These are phyloP conservation scores for Ommatoiulus sabulosus DNA, from an alignment of 2,888 invertebrate genomes.

Conservation along the genomic window DNA sequence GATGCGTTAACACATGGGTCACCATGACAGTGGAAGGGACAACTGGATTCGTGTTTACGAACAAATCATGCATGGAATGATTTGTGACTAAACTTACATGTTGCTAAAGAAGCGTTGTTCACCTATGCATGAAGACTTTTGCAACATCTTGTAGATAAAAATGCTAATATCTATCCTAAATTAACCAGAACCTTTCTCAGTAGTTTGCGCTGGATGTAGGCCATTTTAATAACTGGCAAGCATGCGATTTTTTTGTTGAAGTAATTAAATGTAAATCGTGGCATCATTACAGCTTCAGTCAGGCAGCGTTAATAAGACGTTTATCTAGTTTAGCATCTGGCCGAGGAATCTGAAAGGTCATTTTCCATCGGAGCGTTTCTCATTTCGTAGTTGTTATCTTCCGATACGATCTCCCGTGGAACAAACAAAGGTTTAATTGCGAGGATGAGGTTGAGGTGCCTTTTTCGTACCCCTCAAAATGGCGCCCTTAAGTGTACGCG, in stretches of 20 bases:
- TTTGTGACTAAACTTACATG: too few relatives aligned
- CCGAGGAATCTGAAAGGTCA: neutral
- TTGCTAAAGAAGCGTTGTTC: too few relatives aligned
- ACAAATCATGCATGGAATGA: too few relatives aligned
- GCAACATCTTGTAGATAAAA: too few relatives aligned
- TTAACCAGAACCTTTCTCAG: too few relatives aligned
- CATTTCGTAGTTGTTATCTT: neutral
- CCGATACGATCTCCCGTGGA: neutral
- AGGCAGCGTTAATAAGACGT: constrained; percentile 43
- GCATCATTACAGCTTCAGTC: neutral
- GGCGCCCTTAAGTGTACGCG: neutral
- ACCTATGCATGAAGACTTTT: too few relatives aligned
- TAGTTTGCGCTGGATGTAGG: neutral
- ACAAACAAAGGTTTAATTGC: constrained; percentile 31
- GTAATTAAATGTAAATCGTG: neutral
- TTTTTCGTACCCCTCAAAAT: neutral
- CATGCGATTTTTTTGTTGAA: neutral
- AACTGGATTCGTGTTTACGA: too few relatives aligned
- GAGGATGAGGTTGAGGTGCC: neutral
- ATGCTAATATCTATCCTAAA: too few relatives aligned
- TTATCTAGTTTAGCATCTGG: constrained; percentile 17
- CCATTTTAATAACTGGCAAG: neutral
- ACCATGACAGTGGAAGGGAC: too few relatives aligned
- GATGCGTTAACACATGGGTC: too few relatives aligned
- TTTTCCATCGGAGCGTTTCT: constrained; percentile 7